Percentiles rank a stretch among this genome's conserved stretches.
Conservation (phyloP, 1,140 invertebrate species). For the Planococcus citri region DNA sequence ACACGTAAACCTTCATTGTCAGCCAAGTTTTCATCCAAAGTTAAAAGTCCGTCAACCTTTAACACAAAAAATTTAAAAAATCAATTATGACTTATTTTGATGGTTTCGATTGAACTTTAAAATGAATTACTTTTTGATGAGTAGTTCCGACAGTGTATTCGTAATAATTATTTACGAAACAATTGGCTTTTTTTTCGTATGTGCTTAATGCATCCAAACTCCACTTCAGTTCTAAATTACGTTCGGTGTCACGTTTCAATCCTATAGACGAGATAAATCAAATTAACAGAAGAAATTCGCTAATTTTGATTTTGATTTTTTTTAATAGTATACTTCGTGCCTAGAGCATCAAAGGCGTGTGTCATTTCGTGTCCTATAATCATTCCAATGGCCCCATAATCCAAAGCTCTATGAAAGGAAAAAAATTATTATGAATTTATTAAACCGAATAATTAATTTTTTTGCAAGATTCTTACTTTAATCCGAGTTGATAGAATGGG, state of each 20-base stretch:
- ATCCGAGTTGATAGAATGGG: conserved; percentile 56
- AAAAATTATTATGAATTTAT: neutral
- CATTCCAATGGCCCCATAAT: conserved; percentile 59
- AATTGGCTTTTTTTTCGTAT: neutral
- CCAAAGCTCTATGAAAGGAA: conserved; percentile 35
- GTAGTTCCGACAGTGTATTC: neutral
- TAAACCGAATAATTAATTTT: neutral
- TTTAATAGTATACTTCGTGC: conserved; percentile 33
- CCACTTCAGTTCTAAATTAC: neutral
- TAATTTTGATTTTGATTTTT: neutral
- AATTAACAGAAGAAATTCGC: neutral
- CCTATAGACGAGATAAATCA: neutral
- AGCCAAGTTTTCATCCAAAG: conserved; percentile 52
- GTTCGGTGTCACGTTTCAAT: neutral
- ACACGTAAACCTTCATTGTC: conserved; percentile 54
- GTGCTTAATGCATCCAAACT: neutral
- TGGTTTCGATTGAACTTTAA: neutral
- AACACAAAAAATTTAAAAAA: neutral
- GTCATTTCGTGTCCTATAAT: conserved; percentile 66
- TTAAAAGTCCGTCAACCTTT: conserved; percentile 39
- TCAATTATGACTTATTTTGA: neutral
- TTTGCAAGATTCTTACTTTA: conserved; percentile 40
- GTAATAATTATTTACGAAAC: neutral
- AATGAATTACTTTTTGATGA: neutral
- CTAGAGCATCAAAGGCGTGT: conserved; percentile 60